Base-by-base conservation (phyloP, 92 coral and sea anemone genomes). In the Desmophyllum pertusum region DNA sequence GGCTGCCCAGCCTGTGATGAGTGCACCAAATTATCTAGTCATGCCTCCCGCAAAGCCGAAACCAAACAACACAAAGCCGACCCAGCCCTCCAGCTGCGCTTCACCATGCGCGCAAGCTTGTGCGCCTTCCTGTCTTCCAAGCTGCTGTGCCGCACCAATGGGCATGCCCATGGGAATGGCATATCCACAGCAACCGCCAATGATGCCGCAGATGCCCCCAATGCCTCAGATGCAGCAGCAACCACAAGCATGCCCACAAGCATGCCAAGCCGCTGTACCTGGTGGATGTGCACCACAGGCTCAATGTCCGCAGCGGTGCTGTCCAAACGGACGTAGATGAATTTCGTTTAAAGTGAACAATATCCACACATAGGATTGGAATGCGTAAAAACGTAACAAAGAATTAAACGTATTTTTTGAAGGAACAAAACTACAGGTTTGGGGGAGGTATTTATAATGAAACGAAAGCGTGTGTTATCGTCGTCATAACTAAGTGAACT, bases 51-150 rank as follows among this genome's bases (percentile, higher is more conserved):
- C 87, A 33, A 48, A 67, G 72, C 92, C 57, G 9, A 81, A 73
- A 76, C 85, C 69, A 64, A 87, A 75, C 87, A 86, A 53, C 50
- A 84, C 91, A 2, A 55, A 83, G 57, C 65, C 81, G 35, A 76
- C 83, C 80, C 80, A 66, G 69, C 14, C 85, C 8, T 55, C 87
- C n/a, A 45, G 81, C 86, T 87, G 83, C 69, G 84, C 91, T 83
- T 86, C 94, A 8, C 94, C 94, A 36, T 91, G 94, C 80, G 67
- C 97, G 23, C 91, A 91, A 61, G 38, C 78, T 13, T 93, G 97
- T 41, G 93, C 90, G n/a, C 95, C 93, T 23, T 18, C 89, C n/a
- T 91, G 94, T 59, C 76, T 74, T 13, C 91, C 92, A 67, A 81
- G 86, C 73, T 91, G 94, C 82, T 91, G 94, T 63, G 78, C 90